Evolutionary conservation across 1,140 invertebrate species (phyloP), one percentile per base, ranked within the genome.

Genomic region (Drosophila takahashii): DNA sequence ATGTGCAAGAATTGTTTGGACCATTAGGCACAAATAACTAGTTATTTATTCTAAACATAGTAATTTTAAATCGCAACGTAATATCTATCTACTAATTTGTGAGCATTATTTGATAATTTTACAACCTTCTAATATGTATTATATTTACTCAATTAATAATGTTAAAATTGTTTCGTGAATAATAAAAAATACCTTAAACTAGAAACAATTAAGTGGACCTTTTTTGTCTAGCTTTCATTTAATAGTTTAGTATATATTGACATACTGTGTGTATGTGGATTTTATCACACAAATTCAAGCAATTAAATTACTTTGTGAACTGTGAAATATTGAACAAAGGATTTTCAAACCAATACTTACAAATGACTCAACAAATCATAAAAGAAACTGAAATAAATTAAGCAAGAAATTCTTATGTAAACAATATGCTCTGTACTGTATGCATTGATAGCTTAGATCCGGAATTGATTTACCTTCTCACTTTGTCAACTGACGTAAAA

Each of bases 381-480:
- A 48, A 39, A 26, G n/a, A 26, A 22, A 59, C 3, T 29, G 18
- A 45, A 64, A 59, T 9, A 41, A 36, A 32, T 27, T 22, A 22
- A 8, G 7, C 34, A n/a, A 2, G 2, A 44, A 65, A 45, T 27
- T n/a, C 22, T 7, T 45, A 39, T 59, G 16, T 4, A 47, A 13
- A 2, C 2, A 27, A 41, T 9, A 11, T 34, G 8, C 10, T 27
- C 0, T 4, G 36, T 10, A 10, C 0, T 4, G 36, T 10, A 10
- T 29, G 10, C 7, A 37, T 15, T n/a, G 22, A 69, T 66, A 53
- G 9, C 4, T n/a, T 3, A n/a, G 45, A 37, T 18, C 8, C 4
- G 15, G 11, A 45, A 45, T 16, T 37, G 16, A 37, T 69, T 70
- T 54, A 69, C 41, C 37, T 29, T 18, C 37, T 60, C 32, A 51